Conservation (phyloP, 2,797 vertebrate genomes). For the Sebastes goodei region DNA sequence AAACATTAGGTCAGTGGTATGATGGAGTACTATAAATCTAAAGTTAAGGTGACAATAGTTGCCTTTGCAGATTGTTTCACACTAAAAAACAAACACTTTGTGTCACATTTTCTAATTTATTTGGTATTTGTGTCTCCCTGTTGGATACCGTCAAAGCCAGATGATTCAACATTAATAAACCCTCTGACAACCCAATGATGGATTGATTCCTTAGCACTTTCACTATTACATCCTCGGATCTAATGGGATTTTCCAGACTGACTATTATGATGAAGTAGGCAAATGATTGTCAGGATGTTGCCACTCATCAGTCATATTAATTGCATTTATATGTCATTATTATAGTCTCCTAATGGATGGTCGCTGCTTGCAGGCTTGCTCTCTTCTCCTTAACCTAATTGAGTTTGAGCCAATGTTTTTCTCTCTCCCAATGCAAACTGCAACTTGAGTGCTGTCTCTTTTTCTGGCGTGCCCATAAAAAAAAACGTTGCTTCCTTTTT, state of each 20-base stretch:
- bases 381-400: conserved; percentile 69
- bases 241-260: conserved; percentile 74
- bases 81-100: neutral
- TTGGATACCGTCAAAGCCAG: conserved; percentile 31
- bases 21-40: neutral
- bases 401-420: conserved; percentile 62
- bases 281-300: conserved; percentile 76
- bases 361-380: conserved; percentile 52
- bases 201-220: conserved; percentile 63
- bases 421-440: conserved; percentile 38
- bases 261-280: conserved; percentile 77
- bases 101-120: neutral
- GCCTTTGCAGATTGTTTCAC: neutral
- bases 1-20: neutral
- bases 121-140: conserved; percentile 5
- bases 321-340: conserved; percentile 81
- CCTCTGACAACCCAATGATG: conserved; percentile 59
- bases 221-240: conserved; percentile 63
- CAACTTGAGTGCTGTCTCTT: conserved; percentile 49
- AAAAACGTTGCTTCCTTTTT: conserved; percentile 26
- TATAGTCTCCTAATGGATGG: conserved; percentile 71
- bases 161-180: conserved; percentile 60
- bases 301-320: conserved; percentile 80
- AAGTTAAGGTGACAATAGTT: neutral
- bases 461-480: conserved; percentile 27